Evolutionary conservation across 2,113 vertebrate genomes (phyloP).

Genomic region (Thalassarche chlororhynchos): DNA sequence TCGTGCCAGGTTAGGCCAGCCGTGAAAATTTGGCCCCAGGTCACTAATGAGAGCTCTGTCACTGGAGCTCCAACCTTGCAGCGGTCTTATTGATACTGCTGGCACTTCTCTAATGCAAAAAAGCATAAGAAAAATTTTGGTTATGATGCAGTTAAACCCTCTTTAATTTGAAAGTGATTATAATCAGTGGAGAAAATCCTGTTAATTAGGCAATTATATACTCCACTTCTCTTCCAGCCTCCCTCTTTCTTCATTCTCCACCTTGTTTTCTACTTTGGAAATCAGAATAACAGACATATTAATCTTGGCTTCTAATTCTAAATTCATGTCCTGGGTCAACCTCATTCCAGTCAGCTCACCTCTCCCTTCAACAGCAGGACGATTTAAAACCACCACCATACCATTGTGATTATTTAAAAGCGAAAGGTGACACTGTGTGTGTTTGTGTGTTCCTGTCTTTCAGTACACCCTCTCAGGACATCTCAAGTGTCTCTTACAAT

Average conservation of each 20-base stretch:
- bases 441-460: neutral
- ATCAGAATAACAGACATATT: conserved; percentile 41
- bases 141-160: conserved; percentile 52
- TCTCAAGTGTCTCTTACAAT: neutral
- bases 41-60: conserved; percentile 34
- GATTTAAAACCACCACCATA: neutral
- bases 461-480: neutral
- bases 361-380: conserved; percentile 2
- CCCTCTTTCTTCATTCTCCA: conserved; percentile 51
- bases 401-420: conserved; percentile 13
- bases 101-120: neutral
- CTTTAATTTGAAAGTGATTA: conserved; percentile 71
- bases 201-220: conserved; percentile 73
- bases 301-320: conserved; percentile 32
- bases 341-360: conserved; percentile 18
- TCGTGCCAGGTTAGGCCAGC: neutral
- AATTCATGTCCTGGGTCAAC: neutral
- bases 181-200: conserved; percentile 69
- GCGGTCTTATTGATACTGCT: neutral
- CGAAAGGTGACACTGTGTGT: neutral
- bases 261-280: conserved; percentile 61
- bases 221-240: conserved; percentile 55
- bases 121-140: neutral
- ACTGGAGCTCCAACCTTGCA: conserved; percentile 9
- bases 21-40: conserved; percentile 22